These are phyloP conservation scores for Epinotia brunnichana DNA, from an alignment of 2,888 invertebrate species.

Conservation along the genomic window DNA sequence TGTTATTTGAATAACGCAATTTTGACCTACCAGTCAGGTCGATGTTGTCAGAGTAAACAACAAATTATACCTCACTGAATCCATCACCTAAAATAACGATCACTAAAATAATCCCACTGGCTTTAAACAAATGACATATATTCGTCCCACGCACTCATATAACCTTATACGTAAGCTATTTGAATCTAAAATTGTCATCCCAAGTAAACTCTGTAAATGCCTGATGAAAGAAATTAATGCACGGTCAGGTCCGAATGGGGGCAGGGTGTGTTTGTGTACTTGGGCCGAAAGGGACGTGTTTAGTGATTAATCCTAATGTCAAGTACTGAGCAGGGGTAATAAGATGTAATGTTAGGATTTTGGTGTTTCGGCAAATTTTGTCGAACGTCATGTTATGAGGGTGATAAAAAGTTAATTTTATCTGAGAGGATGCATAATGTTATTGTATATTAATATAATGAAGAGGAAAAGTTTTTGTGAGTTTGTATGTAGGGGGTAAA, in stretches of 20 bases:
- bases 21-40: no score
- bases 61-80: neutral
- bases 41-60: neutral
- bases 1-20: no score
- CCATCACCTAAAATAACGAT: neutral
- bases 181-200: slow-evolving; percentile 35
- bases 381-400: no score
- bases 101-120: neutral
- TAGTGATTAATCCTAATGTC: neutral
- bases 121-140: neutral
- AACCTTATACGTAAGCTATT: slow-evolving; percentile 6
- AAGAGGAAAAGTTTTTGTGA: no score
- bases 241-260: slow-evolving; percentile 23
- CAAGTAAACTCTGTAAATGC: slow-evolving; percentile 6
- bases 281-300: neutral
- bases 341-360: neutral
- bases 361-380: no score
- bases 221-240: slow-evolving; percentile 41
- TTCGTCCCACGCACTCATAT: neutral
- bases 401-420: no score
- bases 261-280: slow-evolving; percentile 9
- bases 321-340: neutral
- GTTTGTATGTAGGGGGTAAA: no score
- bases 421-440: no score
- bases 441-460: no score